Percentiles rank a stretch among this genome's conserved stretches.
phyloP scores from a whole-genome alignment of 2,113 vertebrate genomes.

The Herpetotheres cachinnans region DNA sequence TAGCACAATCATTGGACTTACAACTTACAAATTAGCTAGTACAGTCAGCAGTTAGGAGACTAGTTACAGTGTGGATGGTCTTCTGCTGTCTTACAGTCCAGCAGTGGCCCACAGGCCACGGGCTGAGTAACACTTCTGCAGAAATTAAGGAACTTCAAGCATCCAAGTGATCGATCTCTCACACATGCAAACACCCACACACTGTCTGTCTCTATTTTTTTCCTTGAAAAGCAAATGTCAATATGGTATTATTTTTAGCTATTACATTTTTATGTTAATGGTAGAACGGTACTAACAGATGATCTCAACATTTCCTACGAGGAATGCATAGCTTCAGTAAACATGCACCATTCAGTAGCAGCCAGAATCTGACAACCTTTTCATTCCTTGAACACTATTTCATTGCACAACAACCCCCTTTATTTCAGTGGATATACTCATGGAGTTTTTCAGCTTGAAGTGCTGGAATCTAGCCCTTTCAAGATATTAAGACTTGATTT shows the following conservation, averaged over 20 bases:
- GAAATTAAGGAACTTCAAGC: not conserved
- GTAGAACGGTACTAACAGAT: not conserved
- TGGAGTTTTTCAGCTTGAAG: not conserved
- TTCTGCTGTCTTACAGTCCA: not conserved
- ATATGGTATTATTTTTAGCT: not conserved
- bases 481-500: not conserved
- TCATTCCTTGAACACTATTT: not conserved
- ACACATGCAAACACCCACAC: not conserved
- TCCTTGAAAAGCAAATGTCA: not conserved
- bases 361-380: not conserved
- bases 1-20: not conserved
- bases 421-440: not conserved
- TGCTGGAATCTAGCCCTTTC: not conserved
- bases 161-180: not conserved
- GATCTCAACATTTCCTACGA: not conserved
- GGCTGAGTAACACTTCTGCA: not conserved
- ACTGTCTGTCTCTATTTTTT: slow-evolving; percentile 16
- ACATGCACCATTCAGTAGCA: not conserved
- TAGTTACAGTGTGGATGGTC: not conserved
- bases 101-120: not conserved
- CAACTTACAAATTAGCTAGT: not conserved
- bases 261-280: not conserved
- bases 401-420: not conserved
- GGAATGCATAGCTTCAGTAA: not conserved
- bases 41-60: not conserved